phyloP scores from a whole-genome alignment of 2,113 vertebrate species.

The Proteles cristata region DNA sequence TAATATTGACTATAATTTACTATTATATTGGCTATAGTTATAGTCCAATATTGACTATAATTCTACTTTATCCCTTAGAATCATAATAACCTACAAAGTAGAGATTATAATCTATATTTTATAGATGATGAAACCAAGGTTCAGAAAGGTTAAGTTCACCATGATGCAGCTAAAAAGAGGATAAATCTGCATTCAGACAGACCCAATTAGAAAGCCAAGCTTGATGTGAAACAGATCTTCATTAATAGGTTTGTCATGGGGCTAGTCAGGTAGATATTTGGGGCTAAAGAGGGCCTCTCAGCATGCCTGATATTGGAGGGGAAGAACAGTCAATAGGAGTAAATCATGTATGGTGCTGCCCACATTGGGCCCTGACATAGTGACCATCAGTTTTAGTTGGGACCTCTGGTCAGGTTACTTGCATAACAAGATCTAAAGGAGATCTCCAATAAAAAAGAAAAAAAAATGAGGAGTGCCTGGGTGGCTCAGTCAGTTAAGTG shows the following conservation, averaged over 20 bases:
- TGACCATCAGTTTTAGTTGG: not conserved
- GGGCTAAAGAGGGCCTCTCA: not conserved
- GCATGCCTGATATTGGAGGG: not conserved
- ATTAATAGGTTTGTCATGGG: not conserved
- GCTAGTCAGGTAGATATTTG: not conserved
- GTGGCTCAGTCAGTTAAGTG: no score
- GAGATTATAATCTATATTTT: not conserved
- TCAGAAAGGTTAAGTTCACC: not conserved
- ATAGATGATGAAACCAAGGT: not conserved
- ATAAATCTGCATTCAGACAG: not conserved
- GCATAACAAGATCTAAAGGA: not conserved
- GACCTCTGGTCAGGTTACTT: not conserved
- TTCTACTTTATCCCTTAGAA: not conserved
- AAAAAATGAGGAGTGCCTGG: no score
- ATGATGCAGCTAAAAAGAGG: not conserved
- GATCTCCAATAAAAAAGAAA: no score
- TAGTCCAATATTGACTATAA: not conserved
- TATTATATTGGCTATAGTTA: no score
- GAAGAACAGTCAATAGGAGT: not conserved
- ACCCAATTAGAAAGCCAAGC: not conserved
- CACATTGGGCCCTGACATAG: not conserved
- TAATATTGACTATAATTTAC: not conserved
- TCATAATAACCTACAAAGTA: not conserved
- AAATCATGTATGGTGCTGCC: not conserved
- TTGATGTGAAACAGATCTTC: not conserved